phyloP scores from a whole-genome alignment of 2,888 invertebrate genomes.

The Scelioninae gen. 1 region DNA sequence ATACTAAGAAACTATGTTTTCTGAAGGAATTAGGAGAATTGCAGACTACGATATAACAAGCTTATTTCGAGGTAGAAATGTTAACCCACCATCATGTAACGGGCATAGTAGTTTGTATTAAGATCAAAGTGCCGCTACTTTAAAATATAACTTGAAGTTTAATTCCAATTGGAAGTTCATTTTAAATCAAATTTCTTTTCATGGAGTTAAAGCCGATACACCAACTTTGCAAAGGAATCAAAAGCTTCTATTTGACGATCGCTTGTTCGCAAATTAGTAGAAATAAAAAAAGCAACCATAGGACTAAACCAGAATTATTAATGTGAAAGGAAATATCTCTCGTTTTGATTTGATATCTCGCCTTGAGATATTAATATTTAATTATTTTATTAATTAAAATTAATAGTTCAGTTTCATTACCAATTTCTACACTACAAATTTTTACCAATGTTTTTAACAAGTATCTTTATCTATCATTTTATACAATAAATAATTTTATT shows the following conservation, averaged over 20 bases:
- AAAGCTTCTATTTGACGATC: background rate
- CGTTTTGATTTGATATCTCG: too few relatives aligned
- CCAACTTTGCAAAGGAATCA: background rate
- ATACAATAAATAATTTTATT: too few relatives aligned
- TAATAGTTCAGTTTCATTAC: too few relatives aligned
- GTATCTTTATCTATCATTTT: too few relatives aligned
- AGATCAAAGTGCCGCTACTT: slow-evolving; percentile 30
- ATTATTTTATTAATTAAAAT: too few relatives aligned
- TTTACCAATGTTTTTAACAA: too few relatives aligned
- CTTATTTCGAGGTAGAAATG: slow-evolving; percentile 19
- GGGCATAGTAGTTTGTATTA: background rate
- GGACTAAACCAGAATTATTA: background rate
- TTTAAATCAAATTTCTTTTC: slow-evolving; percentile 25
- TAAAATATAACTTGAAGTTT: slow-evolving; percentile 30
- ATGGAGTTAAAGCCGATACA: slow-evolving; percentile 6
- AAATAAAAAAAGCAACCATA: background rate
- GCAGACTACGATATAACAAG: slow-evolving; percentile 14
- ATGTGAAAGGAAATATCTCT: background rate
- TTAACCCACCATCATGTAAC: slow-evolving; percentile 15
- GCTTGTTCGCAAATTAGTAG: background rate
- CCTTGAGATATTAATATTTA: too few relatives aligned
- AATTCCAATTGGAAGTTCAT: slow-evolving; percentile 31
- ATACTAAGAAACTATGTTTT: background rate
- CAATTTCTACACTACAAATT: too few relatives aligned
- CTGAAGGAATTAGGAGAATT: background rate